Evolutionary conservation across 2,888 invertebrate species (phyloP).

Genomic region (Zaprionus bogoriensis): DNA sequence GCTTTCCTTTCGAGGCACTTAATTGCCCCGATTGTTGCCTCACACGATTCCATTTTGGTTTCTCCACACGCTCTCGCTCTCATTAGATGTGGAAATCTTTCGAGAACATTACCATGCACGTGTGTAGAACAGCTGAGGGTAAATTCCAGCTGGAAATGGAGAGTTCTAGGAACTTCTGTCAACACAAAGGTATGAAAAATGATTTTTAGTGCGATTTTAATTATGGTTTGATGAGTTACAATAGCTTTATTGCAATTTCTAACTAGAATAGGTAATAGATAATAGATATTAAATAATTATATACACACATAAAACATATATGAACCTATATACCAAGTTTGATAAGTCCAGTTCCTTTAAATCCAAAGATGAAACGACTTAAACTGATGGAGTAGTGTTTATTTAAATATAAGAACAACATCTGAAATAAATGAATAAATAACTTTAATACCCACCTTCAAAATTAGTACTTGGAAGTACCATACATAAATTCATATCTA

Average conservation of each 20-base stretch:
- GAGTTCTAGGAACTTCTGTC: no score
- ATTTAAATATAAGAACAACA: neutral
- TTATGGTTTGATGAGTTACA: no score
- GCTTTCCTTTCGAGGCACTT: conserved; percentile 32
- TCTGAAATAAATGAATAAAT: no score
- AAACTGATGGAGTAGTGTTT: no score
- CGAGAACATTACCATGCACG: neutral
- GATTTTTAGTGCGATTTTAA: no score
- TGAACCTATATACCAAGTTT: neutral
- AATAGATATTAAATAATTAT: no score
- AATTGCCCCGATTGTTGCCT: conserved; percentile 51
- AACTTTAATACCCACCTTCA: no score
- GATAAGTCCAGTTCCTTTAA: neutral
- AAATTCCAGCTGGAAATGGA: neutral
- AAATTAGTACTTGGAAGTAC: no score
- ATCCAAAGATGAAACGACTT: neutral
- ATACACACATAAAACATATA: neutral
- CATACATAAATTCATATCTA: no score
- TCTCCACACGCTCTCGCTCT: conserved; percentile 1
- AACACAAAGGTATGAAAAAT: no score
- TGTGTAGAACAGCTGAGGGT: neutral
- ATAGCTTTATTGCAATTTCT: no score
- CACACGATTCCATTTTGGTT: conserved; percentile 31
- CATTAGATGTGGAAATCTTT: conserved; percentile 33
- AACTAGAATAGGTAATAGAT: no score